Evolutionary conservation across 2,797 vertebrate species (phyloP).

Genomic region (Knipowitschia caucasica): DNA sequence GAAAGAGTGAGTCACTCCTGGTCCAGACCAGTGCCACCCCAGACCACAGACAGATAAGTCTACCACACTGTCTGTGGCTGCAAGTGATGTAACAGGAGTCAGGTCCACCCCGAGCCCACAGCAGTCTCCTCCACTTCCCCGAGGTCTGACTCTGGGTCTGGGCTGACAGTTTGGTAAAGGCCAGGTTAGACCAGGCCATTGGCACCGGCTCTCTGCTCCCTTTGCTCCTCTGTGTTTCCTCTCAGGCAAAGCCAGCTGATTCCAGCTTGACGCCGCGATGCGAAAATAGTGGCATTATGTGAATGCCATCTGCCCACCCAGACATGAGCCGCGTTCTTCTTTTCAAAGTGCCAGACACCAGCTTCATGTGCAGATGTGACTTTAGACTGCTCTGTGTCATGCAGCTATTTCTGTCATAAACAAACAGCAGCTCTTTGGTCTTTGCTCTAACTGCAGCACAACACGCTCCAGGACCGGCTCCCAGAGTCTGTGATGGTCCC

Average conservation of each 20-base stretch:
- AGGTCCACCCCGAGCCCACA: conserved; percentile 33
- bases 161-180: conserved; percentile 40
- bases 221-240: conserved; percentile 29
- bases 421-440: conserved; percentile 19
- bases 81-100: conserved; percentile 67
- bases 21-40: conserved; percentile 68
- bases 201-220: conserved; percentile 39
- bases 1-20: conserved; percentile 77
- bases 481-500: conserved; percentile 41
- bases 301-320: conserved; percentile 76
- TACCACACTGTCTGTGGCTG: conserved; percentile 59
- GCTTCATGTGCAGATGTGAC: conserved; percentile 57
- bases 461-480: too few species aligned
- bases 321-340: conserved; percentile 69
- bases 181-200: conserved; percentile 40
- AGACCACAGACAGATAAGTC: conserved; percentile 75
- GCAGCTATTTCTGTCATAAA: conserved; percentile 15
- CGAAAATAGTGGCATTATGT: conserved; percentile 66
- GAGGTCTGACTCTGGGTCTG: conserved; percentile 43
- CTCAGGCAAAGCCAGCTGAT: conserved; percentile 63
- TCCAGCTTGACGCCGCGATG: conserved; percentile 46
- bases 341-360: conserved; percentile 49
- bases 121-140: conserved; percentile 29
- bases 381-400: conserved; percentile 45
- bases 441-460: conserved; percentile 33